These are phyloP conservation scores for Holacanthella duospinosa DNA, from an alignment of 2,888 invertebrate species.

Conservation along the genomic window DNA sequence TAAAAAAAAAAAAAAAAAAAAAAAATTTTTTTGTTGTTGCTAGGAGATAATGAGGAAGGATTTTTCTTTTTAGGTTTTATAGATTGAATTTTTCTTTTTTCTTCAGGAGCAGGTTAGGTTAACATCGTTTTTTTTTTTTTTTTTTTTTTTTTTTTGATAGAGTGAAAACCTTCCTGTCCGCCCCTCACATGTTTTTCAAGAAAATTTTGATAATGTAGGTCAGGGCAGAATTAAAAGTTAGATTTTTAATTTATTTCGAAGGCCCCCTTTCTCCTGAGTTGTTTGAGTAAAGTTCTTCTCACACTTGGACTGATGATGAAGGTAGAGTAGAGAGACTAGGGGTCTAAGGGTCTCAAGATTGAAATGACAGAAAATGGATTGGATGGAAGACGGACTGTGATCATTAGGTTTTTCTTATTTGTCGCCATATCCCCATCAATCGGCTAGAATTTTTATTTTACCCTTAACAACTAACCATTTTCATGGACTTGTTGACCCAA, in stretches of 20 bases:
- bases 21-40: too few relatives aligned
- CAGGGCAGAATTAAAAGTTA: conserved; percentile 33
- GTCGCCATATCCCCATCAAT: conserved; percentile 9
- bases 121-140: not conserved
- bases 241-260: conserved; percentile 32
- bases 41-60: too few relatives aligned
- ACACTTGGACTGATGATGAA: not conserved
- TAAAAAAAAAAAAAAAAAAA: too few relatives aligned
- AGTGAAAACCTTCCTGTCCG: conserved; percentile 11
- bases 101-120: not conserved
- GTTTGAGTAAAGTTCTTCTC: not conserved
- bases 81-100: too few relatives aligned
- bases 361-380: not conserved
- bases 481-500: too few relatives aligned
- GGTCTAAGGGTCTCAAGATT: not conserved
- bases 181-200: conserved; percentile 31
- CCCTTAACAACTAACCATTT: not conserved
- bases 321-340: not conserved
- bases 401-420: conserved; percentile 9
- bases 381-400: not conserved
- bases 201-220: conserved; percentile 37
- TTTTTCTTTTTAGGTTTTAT: too few relatives aligned
- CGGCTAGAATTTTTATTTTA: not conserved
- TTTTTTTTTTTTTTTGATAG: too few relatives aligned
- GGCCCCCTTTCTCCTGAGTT: not conserved